Percentiles rank a stretch among this genome's conserved stretches.
Evolutionary conservation across 2,113 vertebrate genomes (phyloP).

Genomic region (Odobenus rosmarus): DNA sequence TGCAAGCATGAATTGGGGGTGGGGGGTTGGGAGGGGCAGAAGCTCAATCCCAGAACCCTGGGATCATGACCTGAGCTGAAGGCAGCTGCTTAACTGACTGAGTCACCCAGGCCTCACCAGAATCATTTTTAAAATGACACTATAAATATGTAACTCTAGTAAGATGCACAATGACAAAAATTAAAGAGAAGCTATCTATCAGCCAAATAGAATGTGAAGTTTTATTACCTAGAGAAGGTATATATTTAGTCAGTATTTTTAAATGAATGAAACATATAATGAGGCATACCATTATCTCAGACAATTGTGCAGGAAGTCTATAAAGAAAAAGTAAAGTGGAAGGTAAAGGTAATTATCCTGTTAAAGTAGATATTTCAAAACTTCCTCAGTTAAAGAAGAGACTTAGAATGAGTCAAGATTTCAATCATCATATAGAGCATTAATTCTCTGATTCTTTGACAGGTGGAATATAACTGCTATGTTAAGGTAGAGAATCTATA

Average conservation of each 20-base stretch:
- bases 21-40: too few species aligned
- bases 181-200: not conserved
- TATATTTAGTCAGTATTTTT: conserved; percentile 62
- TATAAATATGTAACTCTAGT: conserved; percentile 56
- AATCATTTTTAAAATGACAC: conserved; percentile 55
- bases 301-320: not conserved
- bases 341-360: not conserved
- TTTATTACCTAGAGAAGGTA: conserved; percentile 64
- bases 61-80: not conserved
- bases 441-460: not conserved
- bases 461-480: not conserved
- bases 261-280: conserved; percentile 63
- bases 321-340: not conserved
- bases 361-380: conserved; percentile 20
- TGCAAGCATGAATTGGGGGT: not conserved
- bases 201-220: conserved; percentile 53
- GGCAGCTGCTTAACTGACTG: not conserved
- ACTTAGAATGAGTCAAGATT: not conserved
- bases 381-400: not conserved
- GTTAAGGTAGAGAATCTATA: not conserved
- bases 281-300: conserved; percentile 38
- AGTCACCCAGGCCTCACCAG: not conserved
- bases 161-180: conserved; percentile 42
- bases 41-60: not conserved
- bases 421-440: not conserved